Evolutionary conservation across 2,888 invertebrate genomes (phyloP).

Genomic region (Balanococcus diminutus): DNA sequence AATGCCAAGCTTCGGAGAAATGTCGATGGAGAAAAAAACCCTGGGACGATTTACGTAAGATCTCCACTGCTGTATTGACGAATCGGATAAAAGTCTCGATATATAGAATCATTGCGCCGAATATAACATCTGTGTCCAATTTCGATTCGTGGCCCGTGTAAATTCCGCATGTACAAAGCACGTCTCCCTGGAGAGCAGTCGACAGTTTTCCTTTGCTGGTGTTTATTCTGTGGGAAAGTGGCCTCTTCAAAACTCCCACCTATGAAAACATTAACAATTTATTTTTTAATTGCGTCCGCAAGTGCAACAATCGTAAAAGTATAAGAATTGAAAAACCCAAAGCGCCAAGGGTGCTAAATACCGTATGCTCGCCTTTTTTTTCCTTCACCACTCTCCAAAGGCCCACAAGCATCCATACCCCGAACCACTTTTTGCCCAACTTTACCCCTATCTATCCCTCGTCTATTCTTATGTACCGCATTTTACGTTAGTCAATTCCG

Average conservation of each 20-base stretch:
- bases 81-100: too few species aligned
- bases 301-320: not conserved
- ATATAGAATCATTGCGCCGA: not conserved
- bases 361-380: not conserved
- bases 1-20: not conserved
- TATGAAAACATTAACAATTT: constrained; percentile 55
- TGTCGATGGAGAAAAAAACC: too few species aligned
- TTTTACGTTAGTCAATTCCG: not conserved
- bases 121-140: constrained; percentile 46
- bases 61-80: too few species aligned
- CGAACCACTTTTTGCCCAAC: not conserved
- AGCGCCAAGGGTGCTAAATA: not conserved
- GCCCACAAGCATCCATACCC: not conserved
- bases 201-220: constrained; percentile 36
- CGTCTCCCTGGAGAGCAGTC: constrained; percentile 44
- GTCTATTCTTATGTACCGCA: not conserved
- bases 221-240: constrained; percentile 56
- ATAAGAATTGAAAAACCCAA: constrained; percentile 20
- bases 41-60: too few species aligned
- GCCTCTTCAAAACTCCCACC: constrained; percentile 56
- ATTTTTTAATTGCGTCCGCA: constrained; percentile 42
- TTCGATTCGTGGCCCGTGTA: constrained; percentile 27
- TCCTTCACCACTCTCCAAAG: not conserved
- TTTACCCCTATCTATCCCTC: too few species aligned
- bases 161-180: constrained; percentile 20